These are phyloP conservation scores for Henicopernis longicauda DNA, from an alignment of 2,113 vertebrate genomes.

Conservation along the genomic window DNA sequence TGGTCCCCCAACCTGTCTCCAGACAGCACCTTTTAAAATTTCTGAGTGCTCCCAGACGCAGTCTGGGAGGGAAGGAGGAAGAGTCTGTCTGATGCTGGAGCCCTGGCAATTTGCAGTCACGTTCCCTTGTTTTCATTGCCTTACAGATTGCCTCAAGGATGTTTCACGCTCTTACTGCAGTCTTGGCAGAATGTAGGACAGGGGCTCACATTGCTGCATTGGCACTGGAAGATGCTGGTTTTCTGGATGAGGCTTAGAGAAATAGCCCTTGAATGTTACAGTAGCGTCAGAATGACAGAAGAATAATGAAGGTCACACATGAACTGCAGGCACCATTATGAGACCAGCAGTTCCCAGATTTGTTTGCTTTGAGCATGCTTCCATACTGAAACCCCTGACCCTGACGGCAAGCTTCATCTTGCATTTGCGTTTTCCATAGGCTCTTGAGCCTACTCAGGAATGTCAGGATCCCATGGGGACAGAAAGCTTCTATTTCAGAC, in stretches of 20 bases:
- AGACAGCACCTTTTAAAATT: not conserved
- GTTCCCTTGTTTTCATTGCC: not conserved
- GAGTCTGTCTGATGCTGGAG: not conserved
- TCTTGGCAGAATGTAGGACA: constrained; percentile 45
- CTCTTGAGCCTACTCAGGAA: not conserved
- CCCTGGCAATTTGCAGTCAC: not conserved
- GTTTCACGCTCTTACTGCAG: not conserved
- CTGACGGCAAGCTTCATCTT: not conserved
- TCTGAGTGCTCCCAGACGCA: not conserved
- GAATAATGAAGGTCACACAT: not conserved
- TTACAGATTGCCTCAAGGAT: not conserved
- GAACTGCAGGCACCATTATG: not conserved
- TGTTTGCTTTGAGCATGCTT: not conserved
- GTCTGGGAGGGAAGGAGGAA: not conserved
- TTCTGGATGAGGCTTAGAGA: not conserved
- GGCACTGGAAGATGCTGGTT: not conserved
- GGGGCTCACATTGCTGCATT: not conserved
- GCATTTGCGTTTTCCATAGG: not conserved
- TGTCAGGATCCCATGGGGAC: not conserved
- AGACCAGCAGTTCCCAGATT: not conserved
- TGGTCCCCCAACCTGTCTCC: not conserved
- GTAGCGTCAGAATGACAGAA: not conserved
- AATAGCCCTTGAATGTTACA: not conserved
- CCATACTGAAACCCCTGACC: fast-evolving
- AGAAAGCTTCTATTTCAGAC: not conserved